Percentiles rank a stretch among this genome's conserved stretches.
These are phyloP conservation scores for Hyperoodon ampullatus DNA, from an alignment of 2,113 vertebrate species.

Conservation along the genomic window DNA sequence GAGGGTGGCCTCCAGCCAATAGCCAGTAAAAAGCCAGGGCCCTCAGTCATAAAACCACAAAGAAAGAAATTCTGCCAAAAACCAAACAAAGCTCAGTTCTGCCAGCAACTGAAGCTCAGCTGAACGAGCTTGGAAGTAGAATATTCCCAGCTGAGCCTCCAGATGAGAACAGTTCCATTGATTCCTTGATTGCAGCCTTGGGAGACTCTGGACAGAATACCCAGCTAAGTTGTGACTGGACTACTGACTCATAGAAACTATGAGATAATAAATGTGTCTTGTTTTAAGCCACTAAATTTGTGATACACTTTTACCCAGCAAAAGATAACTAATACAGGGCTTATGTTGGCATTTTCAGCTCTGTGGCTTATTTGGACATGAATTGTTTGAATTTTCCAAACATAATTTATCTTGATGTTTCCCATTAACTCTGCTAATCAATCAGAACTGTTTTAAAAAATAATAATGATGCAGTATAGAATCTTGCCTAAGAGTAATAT, in stretches of 20 bases:
- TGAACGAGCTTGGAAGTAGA: neutral
- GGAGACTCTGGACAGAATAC: neutral
- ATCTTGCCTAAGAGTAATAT: neutral
- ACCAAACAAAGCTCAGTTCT: neutral
- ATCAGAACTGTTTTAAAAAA: neutral
- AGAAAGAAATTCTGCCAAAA: neutral
- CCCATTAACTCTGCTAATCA: neutral
- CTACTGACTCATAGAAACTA: neutral
- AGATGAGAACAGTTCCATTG: neutral
- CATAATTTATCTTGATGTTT: neutral
- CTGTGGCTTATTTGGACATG: neutral
- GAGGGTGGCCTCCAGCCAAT: neutral
- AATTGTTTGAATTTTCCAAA: neutral
- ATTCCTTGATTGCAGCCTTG: neutral
- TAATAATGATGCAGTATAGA: neutral
- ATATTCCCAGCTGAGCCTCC: neutral
- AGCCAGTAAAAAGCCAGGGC: neutral
- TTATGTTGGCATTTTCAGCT: neutral
- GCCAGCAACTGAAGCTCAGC: neutral
- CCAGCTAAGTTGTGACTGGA: neutral
- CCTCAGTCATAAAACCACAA: neutral
- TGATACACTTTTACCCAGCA: neutral
- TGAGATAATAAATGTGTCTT: neutral
- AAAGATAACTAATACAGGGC: neutral
- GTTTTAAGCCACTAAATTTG: neutral